Evolutionary conservation across 2,888 invertebrate genomes (phyloP), one percentile per base, ranked within the genome.

Genomic region (Drosophila fulvimacula): DNA sequence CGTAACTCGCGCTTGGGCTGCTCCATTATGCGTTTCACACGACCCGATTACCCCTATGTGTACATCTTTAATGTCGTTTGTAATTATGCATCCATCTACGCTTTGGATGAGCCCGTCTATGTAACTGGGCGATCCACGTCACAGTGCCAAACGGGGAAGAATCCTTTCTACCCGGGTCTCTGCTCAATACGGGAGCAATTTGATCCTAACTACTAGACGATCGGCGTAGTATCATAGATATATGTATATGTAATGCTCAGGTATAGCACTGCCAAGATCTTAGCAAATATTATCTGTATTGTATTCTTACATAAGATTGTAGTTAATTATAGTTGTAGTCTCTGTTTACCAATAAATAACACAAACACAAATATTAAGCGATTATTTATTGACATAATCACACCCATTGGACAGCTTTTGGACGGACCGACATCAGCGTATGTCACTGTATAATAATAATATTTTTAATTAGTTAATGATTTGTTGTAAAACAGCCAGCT

Each of bases 61-160:
- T 90, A 89, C 27, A 86, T 92, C 24, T 89, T 91, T 38, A 90
- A 92, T 72, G 87, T 93, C 5, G 91, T 90, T 19, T 92, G 92
- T 46, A 92, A 93, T 69, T 92, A 92, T 69, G 90, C 92, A 1
- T 90, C 91, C 1, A 89, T 92, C 5, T 92, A 92, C 69, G 92
- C 93, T 0, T 48, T 90, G 15, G 91, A 87, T 24, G 72, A 87
- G 2, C 91, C 92, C 0, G 87, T 92, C 0, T 92, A 92, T 57
- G 87, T 81, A 10, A 74, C 71, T 0, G 93, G 93, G 1, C 69
- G 77, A 51, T 65, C 92, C 0, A 80, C 84, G 1, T 90, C 91
- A 0, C 76, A 82, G 15, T 92, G 92, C 36, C 64, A 61, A 17
- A 90, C 91, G 9, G 92, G 92, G 15, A 80, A 58, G 52, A 92